Evolutionary conservation across 2,797 vertebrate species (phyloP), one percentile per base, ranked within the genome.

Genomic region (Threskiornis aethiopicus): DNA sequence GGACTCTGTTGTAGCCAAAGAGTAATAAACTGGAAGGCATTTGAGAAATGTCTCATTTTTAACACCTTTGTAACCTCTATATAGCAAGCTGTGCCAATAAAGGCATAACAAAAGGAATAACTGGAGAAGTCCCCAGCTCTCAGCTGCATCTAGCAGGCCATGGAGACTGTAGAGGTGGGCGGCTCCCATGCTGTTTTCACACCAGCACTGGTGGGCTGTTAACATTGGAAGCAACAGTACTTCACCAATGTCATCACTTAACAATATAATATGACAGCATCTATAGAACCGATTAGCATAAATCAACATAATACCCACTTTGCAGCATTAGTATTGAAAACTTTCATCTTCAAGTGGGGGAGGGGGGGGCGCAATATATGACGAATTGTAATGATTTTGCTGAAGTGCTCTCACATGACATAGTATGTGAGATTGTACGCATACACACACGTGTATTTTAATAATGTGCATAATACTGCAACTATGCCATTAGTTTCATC

Each of bases 241-340:
- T 95, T 96, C 95, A 94, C 90, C 82, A 87, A 33, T 78, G 92
- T 93, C 96, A 84, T 65, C 88, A 89, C 89, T 95, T 97, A 97
- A 96, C 91, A 81, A 82, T 62, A 69, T 72, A 94, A 91, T 89
- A 91, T 82, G 95, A 96, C 95, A 96, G 86, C 80, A 91, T 96
- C 95, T 91, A 66, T 84, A 93, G 84, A 96, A 85, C 78, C 1
- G 20, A 96, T 97, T 95, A 97, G 57, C 94, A 97, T 96, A 97
- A 97, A 97, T 98, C 97, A 98, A 95, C 96, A 88, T 97, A 97
- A 96, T 95, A 93, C 46, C 69, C 92, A 97, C 94, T 97, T 97
- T 75, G 84, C 94, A 92, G 88, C 89, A 86, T 97, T 93, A 89
- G 83, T 93, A 92, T 67, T 82, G 94, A 96, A 97, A 98, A 97